Conservation (phyloP, 2,888 invertebrate species). For the Drosophila robusta region DNA sequence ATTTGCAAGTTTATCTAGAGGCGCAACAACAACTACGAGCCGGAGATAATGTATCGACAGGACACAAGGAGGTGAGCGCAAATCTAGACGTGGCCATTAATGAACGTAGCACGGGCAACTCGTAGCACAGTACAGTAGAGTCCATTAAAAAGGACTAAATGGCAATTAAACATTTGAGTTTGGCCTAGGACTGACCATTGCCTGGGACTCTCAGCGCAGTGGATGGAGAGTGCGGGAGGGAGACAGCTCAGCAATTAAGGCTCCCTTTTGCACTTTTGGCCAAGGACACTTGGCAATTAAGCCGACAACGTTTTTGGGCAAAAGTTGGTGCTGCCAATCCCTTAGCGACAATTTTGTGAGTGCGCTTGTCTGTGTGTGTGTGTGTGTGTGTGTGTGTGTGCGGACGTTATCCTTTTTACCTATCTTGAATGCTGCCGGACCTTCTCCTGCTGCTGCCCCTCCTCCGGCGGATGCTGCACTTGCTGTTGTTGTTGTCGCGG, state of each 20-base stretch:
- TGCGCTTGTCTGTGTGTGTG: slow-evolving; percentile 11
- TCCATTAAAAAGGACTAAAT: slow-evolving; percentile 83
- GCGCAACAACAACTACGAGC: slow-evolving; percentile 19
- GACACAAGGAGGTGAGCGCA: slow-evolving; percentile 65
- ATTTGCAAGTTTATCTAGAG: slow-evolving; percentile 80
- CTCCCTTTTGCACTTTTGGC: slow-evolving; percentile 69
- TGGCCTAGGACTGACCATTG: slow-evolving; percentile 56
- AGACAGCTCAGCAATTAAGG: slow-evolving; percentile 67
- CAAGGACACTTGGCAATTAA: slow-evolving; percentile 80
- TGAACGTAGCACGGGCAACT: slow-evolving; percentile 53
- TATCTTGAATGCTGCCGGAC: slow-evolving; percentile 49
- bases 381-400: slow-evolving; percentile 7
- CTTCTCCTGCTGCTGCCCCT: background rate
- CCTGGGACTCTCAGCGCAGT: slow-evolving; percentile 1
- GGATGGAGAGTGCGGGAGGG: background rate
- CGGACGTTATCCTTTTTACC: slow-evolving; percentile 73
- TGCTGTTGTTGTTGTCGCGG: slow-evolving; percentile 21
- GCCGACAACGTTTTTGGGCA: slow-evolving; percentile 61
- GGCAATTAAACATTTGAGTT: slow-evolving; percentile 82
- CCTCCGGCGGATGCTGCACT: slow-evolving; percentile 16
- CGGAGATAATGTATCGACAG: slow-evolving; percentile 72
- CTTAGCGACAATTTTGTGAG: slow-evolving; percentile 64
- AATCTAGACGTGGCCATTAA: slow-evolving; percentile 78
- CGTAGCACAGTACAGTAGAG: slow-evolving; percentile 50
- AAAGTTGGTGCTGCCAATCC: slow-evolving; percentile 71